Conservation (phyloP, 2,888 invertebrate genomes). For the Amphimallon solstitiale region DNA sequence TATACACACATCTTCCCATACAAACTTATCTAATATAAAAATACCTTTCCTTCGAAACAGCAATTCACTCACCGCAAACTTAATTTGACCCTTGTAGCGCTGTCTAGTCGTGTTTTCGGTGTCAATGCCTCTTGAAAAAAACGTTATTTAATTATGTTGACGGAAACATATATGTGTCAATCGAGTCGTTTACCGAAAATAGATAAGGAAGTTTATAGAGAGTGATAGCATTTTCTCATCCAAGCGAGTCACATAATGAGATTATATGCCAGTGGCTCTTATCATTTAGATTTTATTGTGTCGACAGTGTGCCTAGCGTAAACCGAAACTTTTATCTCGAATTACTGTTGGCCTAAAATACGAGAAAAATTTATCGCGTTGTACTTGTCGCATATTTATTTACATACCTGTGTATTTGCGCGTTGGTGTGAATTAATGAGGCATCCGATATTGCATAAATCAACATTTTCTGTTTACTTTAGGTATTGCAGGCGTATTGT, state of each 20-base stretch:
- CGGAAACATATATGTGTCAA: constrained; percentile 25
- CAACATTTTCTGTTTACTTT: no score
- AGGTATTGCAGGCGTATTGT: no score
- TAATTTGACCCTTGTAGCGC: constrained; percentile 22
- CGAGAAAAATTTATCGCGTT: no score
- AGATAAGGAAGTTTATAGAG: constrained; percentile 26
- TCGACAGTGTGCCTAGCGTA: neutral
- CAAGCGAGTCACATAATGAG: neutral
- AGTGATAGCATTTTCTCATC: constrained; percentile 1
- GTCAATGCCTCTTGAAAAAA: constrained; percentile 29
- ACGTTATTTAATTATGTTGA: constrained; percentile 30
- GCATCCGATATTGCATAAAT: no score
- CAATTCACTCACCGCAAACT: constrained; percentile 8
- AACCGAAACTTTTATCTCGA: no score
- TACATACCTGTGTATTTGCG: no score
- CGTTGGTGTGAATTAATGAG: no score
- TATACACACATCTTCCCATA: no score
- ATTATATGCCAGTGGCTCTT: neutral
- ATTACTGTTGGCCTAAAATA: no score
- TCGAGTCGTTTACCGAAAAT: constrained; percentile 14
- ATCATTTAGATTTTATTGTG: constrained; percentile 4
- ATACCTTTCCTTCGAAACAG: neutral
- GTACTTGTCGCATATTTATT: no score
- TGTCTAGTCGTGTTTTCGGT: constrained; percentile 10
- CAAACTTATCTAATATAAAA: neutral